Conservation (phyloP, 2,113 vertebrate genomes). For the Neotoma lepida region DNA sequence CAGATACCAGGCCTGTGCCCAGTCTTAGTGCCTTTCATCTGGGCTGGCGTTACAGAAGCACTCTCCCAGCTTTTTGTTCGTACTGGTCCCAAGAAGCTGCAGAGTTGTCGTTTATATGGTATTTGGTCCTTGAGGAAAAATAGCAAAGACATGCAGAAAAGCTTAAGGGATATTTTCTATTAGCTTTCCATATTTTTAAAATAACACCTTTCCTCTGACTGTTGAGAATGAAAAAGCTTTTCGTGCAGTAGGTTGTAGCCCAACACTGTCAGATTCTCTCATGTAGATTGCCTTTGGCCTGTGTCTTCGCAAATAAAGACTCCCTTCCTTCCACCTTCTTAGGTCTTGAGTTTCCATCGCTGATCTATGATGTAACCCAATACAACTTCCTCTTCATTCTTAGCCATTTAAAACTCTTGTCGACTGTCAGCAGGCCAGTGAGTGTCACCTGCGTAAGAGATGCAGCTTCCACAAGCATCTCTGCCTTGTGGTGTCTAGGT, state of each 20-base stretch:
- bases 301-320: background rate
- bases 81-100: constrained; percentile 2
- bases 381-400: background rate
- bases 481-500: background rate
- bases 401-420: background rate
- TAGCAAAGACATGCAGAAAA: no score
- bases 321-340: background rate
- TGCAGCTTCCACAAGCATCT: background rate
- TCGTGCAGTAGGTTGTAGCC: background rate
- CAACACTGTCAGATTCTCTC: background rate
- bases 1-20: background rate
- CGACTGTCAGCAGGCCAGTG: background rate
- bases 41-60: background rate
- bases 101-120: background rate
- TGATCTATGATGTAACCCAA: background rate
- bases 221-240: background rate
- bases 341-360: background rate
- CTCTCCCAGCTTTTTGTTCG: background rate
- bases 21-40: background rate
- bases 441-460: background rate
- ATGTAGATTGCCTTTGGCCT: background rate
- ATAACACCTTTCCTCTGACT: background rate
- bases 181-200: background rate
- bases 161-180: background rate
- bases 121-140: background rate